phyloP scores from a whole-genome alignment of 2,113 vertebrate genomes.

The Dicrurus megarhynchus region DNA sequence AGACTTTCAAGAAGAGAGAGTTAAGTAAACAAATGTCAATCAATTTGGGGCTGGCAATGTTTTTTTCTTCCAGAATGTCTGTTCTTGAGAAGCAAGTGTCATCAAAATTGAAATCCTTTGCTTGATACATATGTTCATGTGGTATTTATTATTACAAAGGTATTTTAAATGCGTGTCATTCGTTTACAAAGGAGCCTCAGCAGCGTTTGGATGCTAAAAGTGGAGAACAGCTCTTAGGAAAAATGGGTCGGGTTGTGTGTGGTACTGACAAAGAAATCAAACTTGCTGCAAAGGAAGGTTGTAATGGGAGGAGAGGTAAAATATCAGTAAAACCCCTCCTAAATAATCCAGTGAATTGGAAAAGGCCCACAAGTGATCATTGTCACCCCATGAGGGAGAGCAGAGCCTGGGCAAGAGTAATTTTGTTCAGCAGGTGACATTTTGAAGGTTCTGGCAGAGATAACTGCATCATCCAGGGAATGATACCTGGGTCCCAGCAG shows the following conservation, averaged over 20 bases:
- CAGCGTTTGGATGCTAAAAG: neutral
- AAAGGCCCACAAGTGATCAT: neutral
- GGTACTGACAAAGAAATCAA: neutral
- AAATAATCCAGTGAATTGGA: constrained; percentile 25
- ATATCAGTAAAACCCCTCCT: constrained; percentile 7
- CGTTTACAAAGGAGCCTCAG: constrained; percentile 50
- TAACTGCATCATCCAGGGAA: neutral
- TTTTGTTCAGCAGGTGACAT: neutral
- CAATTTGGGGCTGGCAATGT: constrained; percentile 74
- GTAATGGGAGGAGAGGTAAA: neutral
- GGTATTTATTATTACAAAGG: constrained; percentile 75
- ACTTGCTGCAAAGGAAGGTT: neutral
- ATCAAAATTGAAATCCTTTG: constrained; percentile 71
- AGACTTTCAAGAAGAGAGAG: constrained; percentile 83
- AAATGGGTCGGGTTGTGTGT: neutral
- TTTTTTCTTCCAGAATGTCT: constrained; percentile 72
- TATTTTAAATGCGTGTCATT: constrained; percentile 68
- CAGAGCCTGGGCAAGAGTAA: neutral
- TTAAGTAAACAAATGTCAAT: constrained; percentile 85
- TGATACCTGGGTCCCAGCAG: constrained; percentile 12
- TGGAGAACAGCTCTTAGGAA: neutral
- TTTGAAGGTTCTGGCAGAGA: neutral
- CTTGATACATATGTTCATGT: constrained; percentile 70
- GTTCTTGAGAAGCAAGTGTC: constrained; percentile 78
- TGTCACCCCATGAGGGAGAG: neutral